Evolutionary conservation across 2,888 invertebrate species (phyloP).

Genomic region (Acleris holmiana): DNA sequence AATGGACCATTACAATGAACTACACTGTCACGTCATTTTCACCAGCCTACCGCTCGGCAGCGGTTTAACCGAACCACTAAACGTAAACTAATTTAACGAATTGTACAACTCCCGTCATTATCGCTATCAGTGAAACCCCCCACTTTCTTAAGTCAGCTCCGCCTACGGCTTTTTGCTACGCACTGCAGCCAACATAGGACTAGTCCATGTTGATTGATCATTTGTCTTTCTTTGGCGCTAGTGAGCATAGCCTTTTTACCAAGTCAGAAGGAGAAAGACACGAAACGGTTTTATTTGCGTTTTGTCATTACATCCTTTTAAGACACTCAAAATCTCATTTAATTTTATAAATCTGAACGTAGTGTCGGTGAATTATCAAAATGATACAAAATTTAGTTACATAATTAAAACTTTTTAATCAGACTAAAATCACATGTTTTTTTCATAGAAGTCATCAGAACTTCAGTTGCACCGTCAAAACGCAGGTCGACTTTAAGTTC

Average conservation of each 20-base stretch:
- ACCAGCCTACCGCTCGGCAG: constrained; percentile 42
- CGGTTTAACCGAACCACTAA: constrained; percentile 42
- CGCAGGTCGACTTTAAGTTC: no score
- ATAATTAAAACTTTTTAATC: no score
- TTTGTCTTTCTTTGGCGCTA: constrained; percentile 26
- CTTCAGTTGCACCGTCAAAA: no score
- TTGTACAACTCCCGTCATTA: constrained; percentile 42
- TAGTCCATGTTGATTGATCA: constrained; percentile 5
- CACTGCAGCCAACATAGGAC: constrained; percentile 32
- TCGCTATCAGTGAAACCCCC: constrained; percentile 36
- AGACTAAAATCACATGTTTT: no score
- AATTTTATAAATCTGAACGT: no score
- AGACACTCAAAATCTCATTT: not conserved
- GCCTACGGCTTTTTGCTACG: constrained; percentile 8
- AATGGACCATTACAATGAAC: constrained; percentile 54
- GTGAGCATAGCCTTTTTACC: constrained; percentile 5
- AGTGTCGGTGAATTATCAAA: no score
- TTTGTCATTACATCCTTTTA: not conserved
- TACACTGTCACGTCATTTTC: constrained; percentile 43
- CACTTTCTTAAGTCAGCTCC: constrained; percentile 24
- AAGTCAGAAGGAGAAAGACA: constrained; percentile 12
- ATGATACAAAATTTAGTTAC: no score
- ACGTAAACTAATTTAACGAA: constrained; percentile 41
- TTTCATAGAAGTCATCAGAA: no score
- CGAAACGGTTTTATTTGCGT: not conserved